Evolutionary conservation across 2,113 vertebrate species (phyloP), one percentile per base, ranked within the genome.

Genomic region (Anolis sagrei): DNA sequence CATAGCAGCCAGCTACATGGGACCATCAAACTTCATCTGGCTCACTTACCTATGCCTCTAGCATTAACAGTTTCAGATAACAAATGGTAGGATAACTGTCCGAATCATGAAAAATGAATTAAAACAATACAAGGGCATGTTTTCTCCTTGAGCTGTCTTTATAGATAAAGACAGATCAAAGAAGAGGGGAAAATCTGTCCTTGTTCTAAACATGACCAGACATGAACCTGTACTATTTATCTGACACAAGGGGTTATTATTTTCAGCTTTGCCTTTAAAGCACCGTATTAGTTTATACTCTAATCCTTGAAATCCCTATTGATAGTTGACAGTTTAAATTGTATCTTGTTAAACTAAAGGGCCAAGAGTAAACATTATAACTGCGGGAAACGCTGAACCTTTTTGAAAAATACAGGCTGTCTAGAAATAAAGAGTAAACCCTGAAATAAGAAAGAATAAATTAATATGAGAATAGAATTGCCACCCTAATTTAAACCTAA

Each of bases 41-140:
- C 14, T 86, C 4, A 76, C 29, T 25, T 62, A 68, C 62, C 54
- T 0, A 0, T 82, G 85, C 86, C n/a, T 85, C 48, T 21, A 2
- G 1, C 13, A 44, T 68, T 74, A 81, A 3, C 1, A 80, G 49
- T 66, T 87, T 66, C 68, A 39, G 11, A 75, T 62, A 64, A 44
- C n/a, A 61, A 49, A 0, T 27, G n/a, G 18, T 5, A 69, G 64
- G 64, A 73, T 64, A 29, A 29, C 70, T 25, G 0, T 3, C 19
- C n/a, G 34, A 27, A 72, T 77, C 8, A 49, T 29, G 82, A 68
- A 88, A 89, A 86, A 81, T 69, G 49, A 79, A 76, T 70, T 70
- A 44, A 82, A 69, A 9, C 19, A 76, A 87, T 44, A 44, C 23
- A 32, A 86, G 72, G 23, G 0, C 64, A 66, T 81, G n/a, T 86